Evolutionary conservation across 2,797 vertebrate species (phyloP), one percentile per base, ranked within the genome.

Genomic region (Gadopsis bispinosus): DNA sequence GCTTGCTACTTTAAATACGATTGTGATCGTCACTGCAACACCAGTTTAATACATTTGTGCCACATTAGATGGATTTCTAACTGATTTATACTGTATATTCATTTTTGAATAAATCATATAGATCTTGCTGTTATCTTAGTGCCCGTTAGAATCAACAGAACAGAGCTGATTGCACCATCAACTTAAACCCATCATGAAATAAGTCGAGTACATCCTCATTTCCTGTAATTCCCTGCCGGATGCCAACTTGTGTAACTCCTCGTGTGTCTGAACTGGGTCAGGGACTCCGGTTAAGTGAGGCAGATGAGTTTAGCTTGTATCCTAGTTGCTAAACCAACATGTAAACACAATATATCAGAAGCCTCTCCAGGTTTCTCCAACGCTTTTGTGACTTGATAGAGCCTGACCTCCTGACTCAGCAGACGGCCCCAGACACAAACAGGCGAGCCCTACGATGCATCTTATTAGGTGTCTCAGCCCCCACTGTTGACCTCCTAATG

Each of bases 211-310:
- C 67, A 86, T 88, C 84, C 64, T 45, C 37, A 33, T 87, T 82
- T 79, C 64, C 43, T 77, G 59, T 84, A 83, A 91, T 85, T 89
- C 84, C 81, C 66, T 71, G 64, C 68, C 73, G 71, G 55, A 70
- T 79, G 67, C 51, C 13, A 66, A 73, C 29, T 87, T 90, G 80
- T 89, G 56, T 88, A 88, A 91, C 58, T 73, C 35, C 33, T 39
- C 8, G 10, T 9, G 8, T n/a, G 43, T 9, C 51, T 76, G 35
- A 86, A 77, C 37, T 68, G 43, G 50, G 58, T 12, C 48, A 66
- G 3, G 8, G 48, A 3, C 35, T 63, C 60, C 68, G 20, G 56
- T 59, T 14, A 13, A 73, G 33, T 22, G 37, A 58, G 43, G 35
- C 50, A 26, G 45, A 60, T 31, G 39, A 62, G 6, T 43, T 75